Conservation (phyloP, 2,888 invertebrate species). For the Brachylomia viminalis region DNA sequence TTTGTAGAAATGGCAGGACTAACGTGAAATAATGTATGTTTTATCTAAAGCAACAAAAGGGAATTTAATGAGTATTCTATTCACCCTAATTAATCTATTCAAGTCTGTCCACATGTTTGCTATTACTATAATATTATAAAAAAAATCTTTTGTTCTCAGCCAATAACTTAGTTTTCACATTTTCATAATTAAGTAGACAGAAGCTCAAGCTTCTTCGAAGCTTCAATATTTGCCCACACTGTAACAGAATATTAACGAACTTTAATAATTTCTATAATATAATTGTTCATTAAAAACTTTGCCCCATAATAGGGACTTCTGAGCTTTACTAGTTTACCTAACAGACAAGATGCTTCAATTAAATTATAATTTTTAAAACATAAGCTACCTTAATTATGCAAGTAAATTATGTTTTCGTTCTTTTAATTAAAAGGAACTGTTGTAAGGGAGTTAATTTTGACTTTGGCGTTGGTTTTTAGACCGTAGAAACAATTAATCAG, state of each 20-base stretch:
- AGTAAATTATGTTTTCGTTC: conserved; percentile 53
- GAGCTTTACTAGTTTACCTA: conserved; percentile 22
- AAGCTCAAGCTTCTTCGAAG: conserved; percentile 14
- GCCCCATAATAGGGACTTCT: not conserved
- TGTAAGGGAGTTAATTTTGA: conserved; percentile 62
- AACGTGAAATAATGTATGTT: not conserved
- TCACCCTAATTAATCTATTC: not conserved
- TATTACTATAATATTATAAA: not conserved
- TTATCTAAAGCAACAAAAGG: not conserved
- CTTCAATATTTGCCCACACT: conserved; percentile 18
- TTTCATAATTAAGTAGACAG: not conserved
- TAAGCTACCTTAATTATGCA: conserved; percentile 19
- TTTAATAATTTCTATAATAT: conserved; percentile 28
- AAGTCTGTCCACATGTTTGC: not conserved
- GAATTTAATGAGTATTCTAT: not conserved
- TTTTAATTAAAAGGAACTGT: conserved; percentile 67
- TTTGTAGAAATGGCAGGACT: not conserved
- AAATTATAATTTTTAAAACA: conserved; percentile 35
- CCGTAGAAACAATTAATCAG: conserved; percentile 68
- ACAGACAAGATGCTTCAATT: conserved; percentile 10
- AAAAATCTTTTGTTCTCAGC: not conserved
- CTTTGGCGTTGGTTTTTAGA: conserved; percentile 65
- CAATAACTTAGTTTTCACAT: not conserved
- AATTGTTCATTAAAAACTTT: conserved; percentile 47
- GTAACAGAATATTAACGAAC: conserved; percentile 27